phyloP scores from a whole-genome alignment of 2,797 vertebrate genomes.

The Galago senegalensis region DNA sequence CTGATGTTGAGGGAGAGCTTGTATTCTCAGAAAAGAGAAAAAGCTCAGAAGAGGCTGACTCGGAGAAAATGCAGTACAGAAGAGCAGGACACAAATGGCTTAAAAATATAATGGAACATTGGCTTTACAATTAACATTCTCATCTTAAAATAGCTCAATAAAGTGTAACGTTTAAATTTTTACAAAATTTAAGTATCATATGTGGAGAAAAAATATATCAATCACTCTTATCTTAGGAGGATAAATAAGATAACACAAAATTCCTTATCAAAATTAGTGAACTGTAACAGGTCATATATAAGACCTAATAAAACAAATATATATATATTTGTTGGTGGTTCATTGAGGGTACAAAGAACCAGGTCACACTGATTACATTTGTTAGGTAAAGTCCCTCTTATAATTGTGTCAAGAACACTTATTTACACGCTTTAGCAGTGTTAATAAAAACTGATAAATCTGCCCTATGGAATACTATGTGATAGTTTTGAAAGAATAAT shows the following conservation, averaged over 20 bases:
- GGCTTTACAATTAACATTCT: slow-evolving; percentile 19
- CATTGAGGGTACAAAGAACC: too few species aligned
- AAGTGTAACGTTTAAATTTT: not conserved
- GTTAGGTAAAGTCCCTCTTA: too few species aligned
- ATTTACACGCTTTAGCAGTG: not conserved
- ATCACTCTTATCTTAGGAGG: not conserved
- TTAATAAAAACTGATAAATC: not conserved
- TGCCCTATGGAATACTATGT: not conserved
- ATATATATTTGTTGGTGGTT: too few species aligned
- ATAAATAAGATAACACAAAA: slow-evolving; percentile 22
- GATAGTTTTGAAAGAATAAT: not conserved
- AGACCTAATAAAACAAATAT: too few species aligned
- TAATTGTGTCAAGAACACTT: not conserved
- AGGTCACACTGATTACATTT: too few species aligned
- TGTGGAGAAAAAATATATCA: not conserved
- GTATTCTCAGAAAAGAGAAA: slow-evolving; percentile 50
- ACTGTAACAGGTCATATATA: not conserved
- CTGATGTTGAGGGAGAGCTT: not conserved
- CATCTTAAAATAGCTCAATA: slow-evolving; percentile 9
- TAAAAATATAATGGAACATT: not conserved
- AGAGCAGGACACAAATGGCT: not conserved
- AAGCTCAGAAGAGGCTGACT: not conserved
- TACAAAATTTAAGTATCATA: slow-evolving; percentile 13
- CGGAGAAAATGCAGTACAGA: not conserved
- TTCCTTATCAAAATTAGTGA: slow-evolving; percentile 2